Evolutionary conservation across 2,797 vertebrate species (phyloP).

Genomic region (Leptatherina wallacei): DNA sequence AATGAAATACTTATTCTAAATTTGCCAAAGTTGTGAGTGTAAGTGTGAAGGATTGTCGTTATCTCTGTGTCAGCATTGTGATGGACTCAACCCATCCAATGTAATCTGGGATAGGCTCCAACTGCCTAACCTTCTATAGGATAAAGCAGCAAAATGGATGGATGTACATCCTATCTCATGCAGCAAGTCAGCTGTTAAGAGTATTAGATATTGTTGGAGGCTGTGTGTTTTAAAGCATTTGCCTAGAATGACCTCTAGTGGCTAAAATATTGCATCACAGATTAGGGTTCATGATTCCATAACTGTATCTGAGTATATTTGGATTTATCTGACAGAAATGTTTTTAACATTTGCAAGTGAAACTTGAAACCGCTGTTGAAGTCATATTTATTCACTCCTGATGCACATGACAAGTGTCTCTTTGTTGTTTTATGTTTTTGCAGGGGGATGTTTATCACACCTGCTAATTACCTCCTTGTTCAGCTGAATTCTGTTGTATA

Average conservation of each 20-base stretch:
- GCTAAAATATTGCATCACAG: constrained; percentile 21
- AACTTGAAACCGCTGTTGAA: background rate
- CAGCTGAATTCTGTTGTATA: background rate
- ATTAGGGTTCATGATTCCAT: background rate
- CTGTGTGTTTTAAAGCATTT: constrained; percentile 20
- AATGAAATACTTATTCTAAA: no score
- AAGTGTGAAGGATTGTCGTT: no score
- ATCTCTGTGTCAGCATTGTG: background rate
- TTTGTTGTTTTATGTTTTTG: background rate
- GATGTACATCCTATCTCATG: background rate
- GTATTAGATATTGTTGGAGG: background rate
- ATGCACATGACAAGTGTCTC: background rate
- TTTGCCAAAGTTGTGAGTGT: background rate
- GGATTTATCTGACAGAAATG: background rate
- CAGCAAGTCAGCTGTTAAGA: background rate
- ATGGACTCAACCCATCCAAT: background rate
- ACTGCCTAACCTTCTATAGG: background rate
- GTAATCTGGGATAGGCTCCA: background rate
- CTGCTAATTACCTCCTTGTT: constrained; percentile 23
- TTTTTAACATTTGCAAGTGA: background rate
- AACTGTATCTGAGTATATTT: background rate
- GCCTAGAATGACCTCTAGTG: constrained; percentile 60
- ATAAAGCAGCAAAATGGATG: background rate
- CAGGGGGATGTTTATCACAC: background rate
- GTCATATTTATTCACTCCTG: constrained; percentile 4